Evolutionary conservation across 1,140 invertebrate genomes (phyloP), one percentile per base, ranked within the genome.

Genomic region (Drosophila azteca): DNA sequence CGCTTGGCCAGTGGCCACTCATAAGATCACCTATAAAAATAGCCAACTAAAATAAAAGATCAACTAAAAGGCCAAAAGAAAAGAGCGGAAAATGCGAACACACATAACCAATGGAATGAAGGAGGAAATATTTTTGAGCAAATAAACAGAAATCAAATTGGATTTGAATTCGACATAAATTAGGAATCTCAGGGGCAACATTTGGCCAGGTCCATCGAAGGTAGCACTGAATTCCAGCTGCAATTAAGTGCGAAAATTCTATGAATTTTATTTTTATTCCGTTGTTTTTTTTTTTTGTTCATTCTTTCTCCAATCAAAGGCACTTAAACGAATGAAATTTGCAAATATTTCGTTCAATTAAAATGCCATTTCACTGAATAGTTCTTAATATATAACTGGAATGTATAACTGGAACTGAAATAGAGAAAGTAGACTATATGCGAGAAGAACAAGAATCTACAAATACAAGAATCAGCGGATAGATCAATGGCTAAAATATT

Each of bases 11-110:
- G 15, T 35, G 45, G 58, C 48, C 55, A 63, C 55, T 57, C 48
- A 59, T 66, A 76, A 61, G 68, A 85, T 85, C 78, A 82, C 54
- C 74, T 48, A 69, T 71, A 82, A 75, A 87, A 76, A 85, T 85
- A 85, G 78, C 61, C 50, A 73, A 39, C 11, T 15, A 49, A 70
- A 75, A 67, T 51, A 64, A 72, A 64, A 45, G 22, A 39, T 39
- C 35, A 39, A 11, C 35, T 39, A 39, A 39, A 39, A 39, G 35
- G 35, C 11, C 35, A 9, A 39, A 39, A 39, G 48, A 41, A 75
- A 66, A 29, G 60, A 63, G 53, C 66, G 20, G 22, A 46, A 43
- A 53, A 39, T 39, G 35, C 35, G 9, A 3, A 65, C 3, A 35
- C 31, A 45, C 58, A 39, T 20, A 44, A 26, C 11, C 45, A 74